Base-by-base conservation (phyloP, 2,888 invertebrate genomes). In the Oeneis ivallda region DNA sequence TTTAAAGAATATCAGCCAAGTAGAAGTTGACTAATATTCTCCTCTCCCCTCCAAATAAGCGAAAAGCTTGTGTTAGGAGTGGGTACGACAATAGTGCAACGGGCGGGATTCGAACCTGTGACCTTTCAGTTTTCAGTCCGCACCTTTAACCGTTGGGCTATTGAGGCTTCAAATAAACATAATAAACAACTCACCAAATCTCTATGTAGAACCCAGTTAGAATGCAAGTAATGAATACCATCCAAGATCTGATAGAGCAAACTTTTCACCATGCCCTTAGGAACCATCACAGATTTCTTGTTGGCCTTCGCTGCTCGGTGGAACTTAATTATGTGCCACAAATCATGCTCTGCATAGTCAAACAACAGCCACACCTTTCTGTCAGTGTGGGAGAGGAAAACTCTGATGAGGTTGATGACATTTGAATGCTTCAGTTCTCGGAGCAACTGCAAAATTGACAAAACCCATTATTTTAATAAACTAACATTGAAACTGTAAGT, bases 241-340 rank as follows among this genome's bases (percentile, higher is more conserved):
- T 99, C 98, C 72, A 99, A 93, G 81, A 99, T 99, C 92, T 99
- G 99, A 92, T 98, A 99, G 0, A 99, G 92, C 56, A 99, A 92
- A 72, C 98, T 98, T 87, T 99, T 99, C 0, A 99, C 98, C 98
- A 98, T 98, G 68, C 97, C 98, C 83, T 97, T 97, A 7, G 98
- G 98, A 34, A 98, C 98, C 93, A 97, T 96, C 15, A 99, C 98
- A 67, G 97, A 96, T 80, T 98, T 98, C 81, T 99, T 99, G 79
- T 97, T 98, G 8, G 98, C 98, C 86, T 99, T 99, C 0, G 99
- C 98, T 64, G 98, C 98, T 79, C 99, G 93, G 83, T 99, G 99
- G 83, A 98, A 99, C 91, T 99, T 99, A 58, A 99, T 99, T 37
- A 99, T 99, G 83, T 99, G 99, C 99, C 99, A 99, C 65, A 99